Evolutionary conservation across 2,797 vertebrate species (phyloP).

Genomic region (Macrochelys suwanniensis): DNA sequence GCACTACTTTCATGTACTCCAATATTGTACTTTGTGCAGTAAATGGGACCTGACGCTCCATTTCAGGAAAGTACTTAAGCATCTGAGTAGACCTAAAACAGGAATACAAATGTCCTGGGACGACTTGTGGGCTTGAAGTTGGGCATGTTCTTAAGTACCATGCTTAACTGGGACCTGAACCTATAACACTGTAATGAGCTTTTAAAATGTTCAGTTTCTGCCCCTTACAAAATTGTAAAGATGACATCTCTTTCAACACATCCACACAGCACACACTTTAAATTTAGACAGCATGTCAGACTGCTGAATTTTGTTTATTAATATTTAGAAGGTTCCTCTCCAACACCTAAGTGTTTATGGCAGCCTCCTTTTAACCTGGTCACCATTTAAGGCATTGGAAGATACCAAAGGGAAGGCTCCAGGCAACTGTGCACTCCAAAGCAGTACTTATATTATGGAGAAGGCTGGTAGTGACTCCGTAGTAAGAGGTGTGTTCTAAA

Average conservation of each 20-base stretch:
- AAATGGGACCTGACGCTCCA: neutral
- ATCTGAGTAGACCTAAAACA: neutral
- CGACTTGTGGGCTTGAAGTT: rapidly evolving
- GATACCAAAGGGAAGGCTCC: neutral
- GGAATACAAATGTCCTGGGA: neutral
- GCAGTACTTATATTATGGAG: neutral
- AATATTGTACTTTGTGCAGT: neutral
- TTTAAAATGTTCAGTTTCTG: neutral
- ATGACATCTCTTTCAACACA: neutral
- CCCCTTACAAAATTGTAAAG: rapidly evolving
- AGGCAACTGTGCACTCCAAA: neutral
- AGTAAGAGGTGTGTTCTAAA: neutral
- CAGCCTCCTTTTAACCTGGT: neutral
- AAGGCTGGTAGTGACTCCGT: neutral
- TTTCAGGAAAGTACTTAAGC: neutral
- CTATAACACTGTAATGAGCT: neutral
- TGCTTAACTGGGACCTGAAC: neutral
- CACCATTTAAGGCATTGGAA: neutral
- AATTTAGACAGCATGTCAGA: neutral
- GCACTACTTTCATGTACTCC: neutral
- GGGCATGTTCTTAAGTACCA: neutral
- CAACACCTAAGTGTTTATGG: neutral
- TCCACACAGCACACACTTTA: neutral
- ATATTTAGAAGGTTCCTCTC: neutral
- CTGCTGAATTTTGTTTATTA: neutral